Conservation (phyloP, 2,113 vertebrate species). For the Columbina picui region DNA sequence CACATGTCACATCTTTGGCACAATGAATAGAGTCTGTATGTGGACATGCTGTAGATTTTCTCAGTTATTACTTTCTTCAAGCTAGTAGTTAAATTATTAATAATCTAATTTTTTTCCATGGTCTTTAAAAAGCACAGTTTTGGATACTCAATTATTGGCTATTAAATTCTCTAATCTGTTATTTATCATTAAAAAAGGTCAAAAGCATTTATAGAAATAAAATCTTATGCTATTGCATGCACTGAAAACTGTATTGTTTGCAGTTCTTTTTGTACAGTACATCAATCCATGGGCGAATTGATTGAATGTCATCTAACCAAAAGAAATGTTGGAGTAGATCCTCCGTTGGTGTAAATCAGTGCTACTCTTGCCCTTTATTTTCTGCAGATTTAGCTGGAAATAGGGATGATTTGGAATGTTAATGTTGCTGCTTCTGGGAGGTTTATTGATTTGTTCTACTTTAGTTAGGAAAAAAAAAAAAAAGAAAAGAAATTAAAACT, state of each 20-base stretch:
- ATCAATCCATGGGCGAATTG: neutral
- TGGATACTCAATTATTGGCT: neutral
- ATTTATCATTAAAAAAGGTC: neutral
- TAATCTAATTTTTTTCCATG: neutral
- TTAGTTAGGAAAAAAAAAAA: neutral
- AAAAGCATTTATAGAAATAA: neutral
- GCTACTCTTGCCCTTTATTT: neutral
- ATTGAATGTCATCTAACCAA: neutral
- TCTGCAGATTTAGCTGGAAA: slow-evolving; percentile 48
- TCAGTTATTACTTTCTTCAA: neutral
- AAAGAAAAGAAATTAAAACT: slow-evolving; percentile 56
- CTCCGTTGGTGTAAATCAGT: slow-evolving; percentile 36
- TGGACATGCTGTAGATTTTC: neutral
- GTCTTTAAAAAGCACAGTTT: neutral
- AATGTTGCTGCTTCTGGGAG: slow-evolving; percentile 43
- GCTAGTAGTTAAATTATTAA: neutral
- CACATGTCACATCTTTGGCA: neutral
- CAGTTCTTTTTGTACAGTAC: neutral
- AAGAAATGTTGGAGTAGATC: neutral
- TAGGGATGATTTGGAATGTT: slow-evolving; percentile 1
- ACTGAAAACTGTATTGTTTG: slow-evolving; percentile 4
- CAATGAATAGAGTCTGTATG: neutral
- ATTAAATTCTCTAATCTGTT: neutral
- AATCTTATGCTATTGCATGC: neutral
- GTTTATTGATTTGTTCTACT: slow-evolving; percentile 60